phyloP scores from a whole-genome alignment of 2,113 vertebrate species.

The Silurus meridionalis region DNA sequence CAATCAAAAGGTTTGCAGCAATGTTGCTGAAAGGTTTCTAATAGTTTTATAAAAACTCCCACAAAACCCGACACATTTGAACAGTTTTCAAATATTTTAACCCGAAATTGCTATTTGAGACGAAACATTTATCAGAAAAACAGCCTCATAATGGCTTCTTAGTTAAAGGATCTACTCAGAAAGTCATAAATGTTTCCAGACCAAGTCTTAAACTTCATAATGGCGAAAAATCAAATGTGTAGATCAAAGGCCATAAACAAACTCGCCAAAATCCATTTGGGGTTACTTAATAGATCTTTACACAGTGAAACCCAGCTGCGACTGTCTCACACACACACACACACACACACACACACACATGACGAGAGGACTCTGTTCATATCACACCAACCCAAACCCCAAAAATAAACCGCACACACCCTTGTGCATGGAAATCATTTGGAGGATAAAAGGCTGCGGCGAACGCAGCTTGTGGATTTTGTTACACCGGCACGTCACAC shows the following conservation, averaged over 20 bases:
- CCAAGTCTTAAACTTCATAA: not conserved
- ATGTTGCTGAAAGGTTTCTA: not conserved
- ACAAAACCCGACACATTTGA: not conserved
- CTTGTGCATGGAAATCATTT: slow-evolving; percentile 15
- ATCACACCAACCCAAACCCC: slow-evolving; percentile 4
- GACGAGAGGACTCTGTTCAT: not conserved
- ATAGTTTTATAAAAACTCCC: not conserved
- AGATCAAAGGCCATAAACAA: not conserved
- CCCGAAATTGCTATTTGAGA: not conserved
- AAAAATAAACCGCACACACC: not conserved
- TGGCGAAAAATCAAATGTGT: not conserved
- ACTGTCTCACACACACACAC: not conserved
- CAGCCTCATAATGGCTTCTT: not conserved
- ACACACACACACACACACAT: not conserved
- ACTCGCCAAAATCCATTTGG: slow-evolving; percentile 14
- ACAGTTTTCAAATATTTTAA: not conserved
- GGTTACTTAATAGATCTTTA: slow-evolving; percentile 31
- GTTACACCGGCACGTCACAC: not conserved
- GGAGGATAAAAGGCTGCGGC: not conserved
- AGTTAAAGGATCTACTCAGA: not conserved
- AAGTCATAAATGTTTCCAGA: slow-evolving; percentile 10
- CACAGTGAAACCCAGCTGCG: slow-evolving; percentile 7
- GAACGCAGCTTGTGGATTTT: slow-evolving; percentile 3
- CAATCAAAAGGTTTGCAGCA: not conserved
- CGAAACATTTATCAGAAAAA: slow-evolving; percentile 4